Conservation (phyloP, 2,888 invertebrate species). For the Heteromurus nitidus region DNA sequence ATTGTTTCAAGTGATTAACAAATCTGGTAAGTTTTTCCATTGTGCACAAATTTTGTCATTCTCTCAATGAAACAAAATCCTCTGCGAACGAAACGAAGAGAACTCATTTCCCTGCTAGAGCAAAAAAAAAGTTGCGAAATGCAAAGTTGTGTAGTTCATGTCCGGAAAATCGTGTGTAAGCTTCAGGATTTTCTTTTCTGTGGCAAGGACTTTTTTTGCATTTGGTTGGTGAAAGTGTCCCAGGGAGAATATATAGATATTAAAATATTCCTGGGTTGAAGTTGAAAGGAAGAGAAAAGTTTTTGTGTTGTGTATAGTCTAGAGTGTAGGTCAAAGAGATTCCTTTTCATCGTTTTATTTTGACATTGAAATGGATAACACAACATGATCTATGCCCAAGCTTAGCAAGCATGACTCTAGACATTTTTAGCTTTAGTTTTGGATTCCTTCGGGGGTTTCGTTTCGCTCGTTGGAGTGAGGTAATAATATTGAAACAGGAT, state of each 20-base stretch:
- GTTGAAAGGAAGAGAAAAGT: neutral
- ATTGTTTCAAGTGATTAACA: slow-evolving; percentile 83
- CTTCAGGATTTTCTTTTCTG: no score
- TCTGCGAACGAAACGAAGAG: no score
- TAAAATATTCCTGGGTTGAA: no score
- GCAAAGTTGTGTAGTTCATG: no score
- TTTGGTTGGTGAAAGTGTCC: no score
- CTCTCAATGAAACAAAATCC: no score
- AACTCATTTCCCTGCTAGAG: no score
- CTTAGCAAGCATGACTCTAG: slow-evolving; percentile 15
- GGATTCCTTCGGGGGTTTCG: neutral
- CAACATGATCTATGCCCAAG: slow-evolving; percentile 36
- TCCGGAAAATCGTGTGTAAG: no score
- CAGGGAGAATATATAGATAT: no score
- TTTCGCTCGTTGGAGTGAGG: neutral
- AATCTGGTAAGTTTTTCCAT: slow-evolving; percentile 79
- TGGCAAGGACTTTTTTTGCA: no score
- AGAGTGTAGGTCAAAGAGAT: slow-evolving; percentile 31
- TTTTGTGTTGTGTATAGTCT: slow-evolving; percentile 20
- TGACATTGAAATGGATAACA: slow-evolving; percentile 45
- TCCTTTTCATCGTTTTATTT: slow-evolving; percentile 29
- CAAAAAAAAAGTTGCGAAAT: no score
- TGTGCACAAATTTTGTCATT: neutral
- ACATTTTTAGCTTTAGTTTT: neutral
- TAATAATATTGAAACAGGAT: neutral